A percentile compares a stretch with the other conserved stretches of the same genome.
These are phyloP conservation scores for Incurvaria masculella DNA, from an alignment of 2,888 invertebrate genomes.

Conservation along the genomic window DNA sequence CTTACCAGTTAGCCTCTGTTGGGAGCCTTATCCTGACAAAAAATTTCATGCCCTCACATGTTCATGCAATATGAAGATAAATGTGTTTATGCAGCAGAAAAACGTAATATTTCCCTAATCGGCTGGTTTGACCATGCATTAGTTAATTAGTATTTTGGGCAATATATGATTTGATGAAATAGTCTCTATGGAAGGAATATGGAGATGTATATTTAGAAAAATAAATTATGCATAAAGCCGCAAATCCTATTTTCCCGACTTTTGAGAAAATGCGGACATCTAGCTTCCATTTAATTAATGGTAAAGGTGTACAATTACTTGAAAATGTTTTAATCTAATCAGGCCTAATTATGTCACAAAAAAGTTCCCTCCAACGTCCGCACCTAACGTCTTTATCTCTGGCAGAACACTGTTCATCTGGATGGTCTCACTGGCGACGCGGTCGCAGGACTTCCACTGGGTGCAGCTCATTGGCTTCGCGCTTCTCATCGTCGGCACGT, in stretches of 20 bases:
- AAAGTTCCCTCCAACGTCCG: background rate
- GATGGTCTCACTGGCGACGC: constrained; percentile 70
- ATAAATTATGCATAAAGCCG: background rate
- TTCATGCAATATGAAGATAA: no score
- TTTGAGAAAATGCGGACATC: background rate
- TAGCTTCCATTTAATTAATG: background rate
- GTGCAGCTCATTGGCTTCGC: constrained; percentile 78
- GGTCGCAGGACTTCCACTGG: constrained; percentile 79
- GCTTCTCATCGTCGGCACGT: constrained; percentile 75
- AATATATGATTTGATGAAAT: background rate
- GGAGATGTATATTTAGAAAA: background rate
- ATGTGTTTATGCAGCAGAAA: background rate
- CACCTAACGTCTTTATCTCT: no score
- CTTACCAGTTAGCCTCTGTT: no score
- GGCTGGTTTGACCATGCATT: background rate
- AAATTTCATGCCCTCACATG: background rate
- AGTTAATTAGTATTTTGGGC: background rate
- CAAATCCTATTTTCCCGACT: background rate
- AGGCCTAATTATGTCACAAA: background rate
- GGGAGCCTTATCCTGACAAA: no score
- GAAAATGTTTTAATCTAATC: background rate
- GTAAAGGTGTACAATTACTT: background rate
- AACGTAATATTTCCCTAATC: background rate
- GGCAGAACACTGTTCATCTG: constrained; percentile 84
- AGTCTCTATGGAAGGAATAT: background rate